A percentile compares a stretch with the other conserved stretches of the same genome.
phyloP scores from a whole-genome alignment of 30 jellyfish, hydroid and myxozoan genomes.

The Aurelia aurita region DNA sequence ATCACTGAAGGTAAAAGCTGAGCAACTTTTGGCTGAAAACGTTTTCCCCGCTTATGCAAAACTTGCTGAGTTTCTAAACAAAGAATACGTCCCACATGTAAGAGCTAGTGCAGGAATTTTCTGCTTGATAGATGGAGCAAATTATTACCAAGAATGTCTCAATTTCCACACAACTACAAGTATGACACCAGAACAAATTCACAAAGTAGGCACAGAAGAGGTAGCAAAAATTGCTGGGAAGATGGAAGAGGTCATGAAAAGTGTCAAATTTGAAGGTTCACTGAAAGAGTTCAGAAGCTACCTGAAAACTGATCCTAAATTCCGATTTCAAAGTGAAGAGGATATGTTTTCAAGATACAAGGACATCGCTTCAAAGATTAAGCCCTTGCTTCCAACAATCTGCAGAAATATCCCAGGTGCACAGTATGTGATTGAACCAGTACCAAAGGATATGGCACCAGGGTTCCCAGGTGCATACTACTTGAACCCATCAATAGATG shows the following conservation, averaged over 20 bases:
- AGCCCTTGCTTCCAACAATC: constrained; percentile 37
- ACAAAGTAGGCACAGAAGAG: constrained; percentile 75
- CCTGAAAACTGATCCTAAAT: constrained; percentile 70
- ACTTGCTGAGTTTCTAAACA: constrained; percentile 43
- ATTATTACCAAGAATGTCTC: constrained; percentile 80
- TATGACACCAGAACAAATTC: constrained; percentile 77
- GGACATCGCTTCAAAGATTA: constrained; percentile 38
- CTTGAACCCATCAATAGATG: constrained; percentile 85
- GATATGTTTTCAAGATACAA: constrained; percentile 77
- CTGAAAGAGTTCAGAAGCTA: constrained; percentile 57
- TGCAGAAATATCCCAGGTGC: constrained; percentile 61
- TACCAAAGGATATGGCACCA: constrained; percentile 86
- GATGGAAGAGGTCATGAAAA: constrained; percentile 60
- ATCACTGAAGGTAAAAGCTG: constrained; percentile 41
- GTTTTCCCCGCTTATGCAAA: constrained; percentile 54
- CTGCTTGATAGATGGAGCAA: constrained; percentile 69
- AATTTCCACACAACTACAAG: constrained; percentile 89
- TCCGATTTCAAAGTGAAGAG: constrained; percentile 55
- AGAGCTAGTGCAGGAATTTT: constrained; percentile 64
- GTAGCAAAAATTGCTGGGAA: constrained; percentile 76
- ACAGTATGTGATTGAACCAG: constrained; percentile 62
- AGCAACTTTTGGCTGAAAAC: constrained; percentile 9
- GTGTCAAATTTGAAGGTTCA: constrained; percentile 73
- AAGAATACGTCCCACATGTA: constrained; percentile 61
- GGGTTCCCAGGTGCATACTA: constrained; percentile 94